These are phyloP conservation scores for Nomada flava DNA, from an alignment of 2,888 invertebrate genomes.

Conservation along the genomic window DNA sequence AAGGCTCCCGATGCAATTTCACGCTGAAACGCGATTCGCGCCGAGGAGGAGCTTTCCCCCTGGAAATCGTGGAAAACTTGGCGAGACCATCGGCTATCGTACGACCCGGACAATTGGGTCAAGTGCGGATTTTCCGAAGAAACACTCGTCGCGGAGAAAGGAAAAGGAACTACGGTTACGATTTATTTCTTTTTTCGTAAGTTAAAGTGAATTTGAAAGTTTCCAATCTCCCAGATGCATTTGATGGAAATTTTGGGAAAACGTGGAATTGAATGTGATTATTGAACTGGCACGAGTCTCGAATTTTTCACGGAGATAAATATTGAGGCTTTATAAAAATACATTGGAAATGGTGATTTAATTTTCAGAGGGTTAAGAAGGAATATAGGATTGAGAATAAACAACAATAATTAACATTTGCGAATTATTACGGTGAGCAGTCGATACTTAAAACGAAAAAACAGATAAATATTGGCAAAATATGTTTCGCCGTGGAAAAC, in stretches of 20 bases:
- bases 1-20: conserved; percentile 70
- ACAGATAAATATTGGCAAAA: neutral
- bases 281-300: neutral
- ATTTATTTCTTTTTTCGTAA: neutral
- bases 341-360: too few species aligned
- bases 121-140: conserved; percentile 37
- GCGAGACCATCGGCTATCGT: conserved; percentile 27
- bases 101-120: conserved; percentile 39
- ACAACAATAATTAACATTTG: too few species aligned
- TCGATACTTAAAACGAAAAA: neutral
- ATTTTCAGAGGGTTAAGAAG: too few species aligned
- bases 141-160: conserved; percentile 9
- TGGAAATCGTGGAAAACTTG: conserved; percentile 32
- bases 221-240: too few species aligned
- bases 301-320: neutral
- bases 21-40: conserved; percentile 57
- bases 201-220: neutral
- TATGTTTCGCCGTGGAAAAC: neutral
- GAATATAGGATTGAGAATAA: too few species aligned
- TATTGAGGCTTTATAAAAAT: too few species aligned
- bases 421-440: too few species aligned
- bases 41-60: conserved; percentile 42
- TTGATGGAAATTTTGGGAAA: too few species aligned
- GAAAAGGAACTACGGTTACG: neutral
- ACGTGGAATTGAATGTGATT: too few species aligned